A percentile compares a stretch with the other conserved stretches of the same genome.
Evolutionary conservation across 2,797 vertebrate species (phyloP).

Genomic region (Lemur catta): DNA sequence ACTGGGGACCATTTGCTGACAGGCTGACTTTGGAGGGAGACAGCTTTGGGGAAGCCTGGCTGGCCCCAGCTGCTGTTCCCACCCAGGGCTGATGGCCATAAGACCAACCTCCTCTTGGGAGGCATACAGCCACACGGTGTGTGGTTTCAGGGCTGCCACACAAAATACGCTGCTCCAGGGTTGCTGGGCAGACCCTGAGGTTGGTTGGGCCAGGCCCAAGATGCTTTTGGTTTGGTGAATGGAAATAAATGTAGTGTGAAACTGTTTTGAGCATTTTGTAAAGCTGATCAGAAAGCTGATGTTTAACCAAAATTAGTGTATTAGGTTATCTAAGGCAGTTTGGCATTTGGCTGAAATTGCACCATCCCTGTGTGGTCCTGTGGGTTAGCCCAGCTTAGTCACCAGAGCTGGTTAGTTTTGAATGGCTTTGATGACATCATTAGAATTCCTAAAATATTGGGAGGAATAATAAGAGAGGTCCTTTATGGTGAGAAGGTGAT

Average conservation of each 20-base stretch:
- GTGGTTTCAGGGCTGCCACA: background rate
- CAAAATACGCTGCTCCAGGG: background rate
- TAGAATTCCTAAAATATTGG: background rate
- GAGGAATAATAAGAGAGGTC: background rate
- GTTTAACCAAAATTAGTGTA: background rate
- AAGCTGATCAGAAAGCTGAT: background rate
- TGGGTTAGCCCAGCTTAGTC: background rate
- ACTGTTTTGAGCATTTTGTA: background rate
- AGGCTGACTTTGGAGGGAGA: conserved; percentile 59
- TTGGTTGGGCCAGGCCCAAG: background rate
- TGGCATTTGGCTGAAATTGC: background rate
- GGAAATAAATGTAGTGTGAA: background rate
- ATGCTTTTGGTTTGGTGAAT: background rate
- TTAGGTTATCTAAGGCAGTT: background rate
- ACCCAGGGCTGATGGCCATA: conserved; percentile 68
- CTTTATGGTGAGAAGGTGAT: background rate
- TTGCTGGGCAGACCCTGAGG: background rate
- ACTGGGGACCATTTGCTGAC: conserved; percentile 73
- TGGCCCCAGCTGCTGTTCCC: background rate
- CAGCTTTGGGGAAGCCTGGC: conserved; percentile 57
- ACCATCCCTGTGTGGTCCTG: background rate
- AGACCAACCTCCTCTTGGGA: background rate
- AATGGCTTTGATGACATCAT: background rate
- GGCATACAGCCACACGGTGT: too few species aligned
- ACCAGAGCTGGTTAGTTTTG: background rate